Conservation (phyloP, 2,113 vertebrate species). For the Fulica atra region DNA sequence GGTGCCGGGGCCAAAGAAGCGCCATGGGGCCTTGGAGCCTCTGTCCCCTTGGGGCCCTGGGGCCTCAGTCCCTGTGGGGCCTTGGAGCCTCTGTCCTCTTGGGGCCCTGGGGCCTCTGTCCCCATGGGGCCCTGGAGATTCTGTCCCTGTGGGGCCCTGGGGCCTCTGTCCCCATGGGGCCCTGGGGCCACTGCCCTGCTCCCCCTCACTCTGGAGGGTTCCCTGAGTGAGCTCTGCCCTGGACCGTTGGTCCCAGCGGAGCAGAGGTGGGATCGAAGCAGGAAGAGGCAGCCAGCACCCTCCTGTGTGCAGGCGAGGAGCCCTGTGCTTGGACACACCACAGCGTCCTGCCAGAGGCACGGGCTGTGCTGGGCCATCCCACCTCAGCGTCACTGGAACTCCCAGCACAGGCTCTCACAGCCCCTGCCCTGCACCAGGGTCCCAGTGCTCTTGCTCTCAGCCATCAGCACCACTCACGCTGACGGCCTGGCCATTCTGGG, state of each 20-base stretch:
- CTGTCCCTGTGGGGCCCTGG: neutral
- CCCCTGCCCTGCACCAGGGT: neutral
- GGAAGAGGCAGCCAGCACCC: neutral
- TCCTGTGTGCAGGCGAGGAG: neutral
- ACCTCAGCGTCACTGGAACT: neutral
- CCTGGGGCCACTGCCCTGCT: neutral
- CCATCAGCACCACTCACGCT: neutral
- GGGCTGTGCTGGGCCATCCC: neutral
- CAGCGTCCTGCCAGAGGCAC: fast-evolving
- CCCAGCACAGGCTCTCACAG: neutral
- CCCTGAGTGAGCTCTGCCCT: neutral
- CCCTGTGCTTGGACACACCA: fast-evolving
- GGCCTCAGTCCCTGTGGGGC: fast-evolving
- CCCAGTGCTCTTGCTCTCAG: fast-evolving
- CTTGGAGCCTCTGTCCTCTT: neutral
- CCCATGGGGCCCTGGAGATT: neutral
- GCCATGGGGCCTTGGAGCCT: fast-evolving
- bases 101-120: neutral
- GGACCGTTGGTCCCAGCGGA: neutral
- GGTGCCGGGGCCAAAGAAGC: neutral
- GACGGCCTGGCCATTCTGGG: too few relatives aligned
- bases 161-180: too few relatives aligned
- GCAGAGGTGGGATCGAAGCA: fast-evolving
- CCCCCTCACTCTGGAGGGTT: neutral
- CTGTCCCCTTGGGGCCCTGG: fast-evolving